These are phyloP conservation scores for Leptodactylus fuscus DNA, from an alignment of 2,113 vertebrate genomes.

Conservation along the genomic window DNA sequence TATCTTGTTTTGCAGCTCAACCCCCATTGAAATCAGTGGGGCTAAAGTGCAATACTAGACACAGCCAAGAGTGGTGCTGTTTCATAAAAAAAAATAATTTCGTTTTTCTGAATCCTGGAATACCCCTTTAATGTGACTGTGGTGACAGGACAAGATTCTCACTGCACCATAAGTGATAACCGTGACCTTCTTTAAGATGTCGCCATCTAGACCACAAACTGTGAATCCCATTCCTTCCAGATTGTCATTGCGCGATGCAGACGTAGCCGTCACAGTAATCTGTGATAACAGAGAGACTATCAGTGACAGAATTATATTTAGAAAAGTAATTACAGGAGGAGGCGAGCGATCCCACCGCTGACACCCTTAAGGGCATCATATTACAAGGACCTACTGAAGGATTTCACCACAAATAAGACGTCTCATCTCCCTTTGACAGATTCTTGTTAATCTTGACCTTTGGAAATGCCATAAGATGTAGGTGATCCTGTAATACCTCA, in stretches of 20 bases:
- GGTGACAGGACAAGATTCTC: neutral
- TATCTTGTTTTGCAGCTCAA: neutral
- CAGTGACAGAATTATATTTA: slow-evolving; percentile 46
- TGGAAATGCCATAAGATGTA: slow-evolving; percentile 48
- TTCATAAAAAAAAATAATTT: neutral
- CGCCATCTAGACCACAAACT: neutral
- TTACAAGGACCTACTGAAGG: slow-evolving; percentile 15
- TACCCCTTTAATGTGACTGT: neutral
- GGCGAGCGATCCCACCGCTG: slow-evolving; percentile 2
- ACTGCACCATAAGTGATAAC: neutral
- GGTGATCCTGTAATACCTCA: no score
- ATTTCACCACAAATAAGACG: neutral
- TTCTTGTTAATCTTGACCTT: slow-evolving; percentile 43
- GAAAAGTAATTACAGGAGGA: slow-evolving; percentile 45
- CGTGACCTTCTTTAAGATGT: neutral
- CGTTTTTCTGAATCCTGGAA: neutral
- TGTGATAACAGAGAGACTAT: neutral
- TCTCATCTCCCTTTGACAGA: neutral
- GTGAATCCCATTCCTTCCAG: neutral
- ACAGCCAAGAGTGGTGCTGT: neutral
- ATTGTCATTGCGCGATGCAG: slow-evolving; percentile 8
- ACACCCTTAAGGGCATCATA: slow-evolving; percentile 32
- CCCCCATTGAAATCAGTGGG: neutral
- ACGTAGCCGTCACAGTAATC: neutral
- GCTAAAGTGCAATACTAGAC: neutral